Percentiles rank a stretch among this genome's conserved stretches.
These are phyloP conservation scores for Crepidodera aurea DNA, from an alignment of 2,888 invertebrate genomes.

Conservation along the genomic window DNA sequence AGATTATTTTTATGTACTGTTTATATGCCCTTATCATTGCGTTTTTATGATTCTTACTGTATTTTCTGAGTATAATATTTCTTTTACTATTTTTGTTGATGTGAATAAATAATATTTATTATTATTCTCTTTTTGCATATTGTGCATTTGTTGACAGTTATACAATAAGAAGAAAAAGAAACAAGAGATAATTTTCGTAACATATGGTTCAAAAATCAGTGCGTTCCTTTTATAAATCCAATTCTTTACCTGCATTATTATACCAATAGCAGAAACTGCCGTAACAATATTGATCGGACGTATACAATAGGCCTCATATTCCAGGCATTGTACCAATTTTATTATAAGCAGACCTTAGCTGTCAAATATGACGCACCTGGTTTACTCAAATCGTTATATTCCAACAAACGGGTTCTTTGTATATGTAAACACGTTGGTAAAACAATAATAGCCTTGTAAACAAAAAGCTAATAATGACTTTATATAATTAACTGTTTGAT, in stretches of 20 bases:
- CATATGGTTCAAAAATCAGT: not conserved
- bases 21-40: too few species aligned
- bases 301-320: conserved; percentile 38
- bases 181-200: too few species aligned
- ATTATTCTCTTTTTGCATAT: too few species aligned
- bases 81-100: too few species aligned
- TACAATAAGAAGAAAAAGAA: too few species aligned
- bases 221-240: conserved; percentile 10
- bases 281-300: conserved; percentile 38
- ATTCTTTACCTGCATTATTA: conserved; percentile 50
- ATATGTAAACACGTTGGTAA: conserved; percentile 4
- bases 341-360: conserved; percentile 48
- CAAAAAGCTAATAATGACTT: conserved; percentile 26
- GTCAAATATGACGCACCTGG: conserved; percentile 49
- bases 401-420: conserved; percentile 18
- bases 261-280: conserved; percentile 29
- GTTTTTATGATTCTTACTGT: too few species aligned
- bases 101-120: too few species aligned
- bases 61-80: too few species aligned
- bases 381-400: conserved; percentile 13
- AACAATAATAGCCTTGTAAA: conserved; percentile 25
- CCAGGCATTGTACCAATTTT: conserved; percentile 48
- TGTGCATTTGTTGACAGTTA: too few species aligned
- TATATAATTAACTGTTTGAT: conserved; percentile 23
- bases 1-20: too few species aligned